These are phyloP conservation scores for Erpetoichthys calabaricus DNA, from an alignment of 2,797 vertebrate species.

Conservation along the genomic window DNA sequence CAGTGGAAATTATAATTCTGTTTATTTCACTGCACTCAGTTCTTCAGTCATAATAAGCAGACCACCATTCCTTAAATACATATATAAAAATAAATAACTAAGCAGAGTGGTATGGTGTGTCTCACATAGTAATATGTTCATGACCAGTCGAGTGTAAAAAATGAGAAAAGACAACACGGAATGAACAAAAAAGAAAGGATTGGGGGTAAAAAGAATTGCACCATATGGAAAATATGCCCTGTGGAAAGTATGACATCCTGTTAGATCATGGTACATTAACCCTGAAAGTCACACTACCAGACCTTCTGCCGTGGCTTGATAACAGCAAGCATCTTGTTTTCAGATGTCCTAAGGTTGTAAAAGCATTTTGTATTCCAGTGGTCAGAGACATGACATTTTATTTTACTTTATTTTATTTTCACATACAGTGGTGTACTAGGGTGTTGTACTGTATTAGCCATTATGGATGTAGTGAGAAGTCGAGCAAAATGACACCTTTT, in stretches of 20 bases:
- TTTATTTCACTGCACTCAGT: not conserved
- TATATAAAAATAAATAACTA: not conserved
- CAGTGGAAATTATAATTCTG: not conserved
- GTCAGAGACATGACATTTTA: no score
- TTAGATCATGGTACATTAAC: slow-evolving; percentile 4
- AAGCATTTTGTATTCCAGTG: not conserved
- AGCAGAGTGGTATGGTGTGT: not conserved
- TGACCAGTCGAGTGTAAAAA: slow-evolving; percentile 4
- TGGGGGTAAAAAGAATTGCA: slow-evolving; percentile 3
- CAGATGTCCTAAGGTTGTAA: not conserved
- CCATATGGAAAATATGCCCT: slow-evolving; percentile 9
- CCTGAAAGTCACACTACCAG: not conserved
- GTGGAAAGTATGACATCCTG: not conserved
- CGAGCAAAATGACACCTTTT: no score
- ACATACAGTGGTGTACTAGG: no score
- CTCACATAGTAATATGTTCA: not conserved
- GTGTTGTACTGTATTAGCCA: no score
- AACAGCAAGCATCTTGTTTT: not conserved
- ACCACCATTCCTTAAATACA: slow-evolving; percentile 1
- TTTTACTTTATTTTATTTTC: no score
- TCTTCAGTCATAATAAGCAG: slow-evolving; percentile 1
- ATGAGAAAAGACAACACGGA: not conserved
- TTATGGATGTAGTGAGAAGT: no score
- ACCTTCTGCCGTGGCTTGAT: not conserved
- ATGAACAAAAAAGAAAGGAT: not conserved